phyloP scores from a whole-genome alignment of 2,797 vertebrate species.

The Heterohyrax brucei region DNA sequence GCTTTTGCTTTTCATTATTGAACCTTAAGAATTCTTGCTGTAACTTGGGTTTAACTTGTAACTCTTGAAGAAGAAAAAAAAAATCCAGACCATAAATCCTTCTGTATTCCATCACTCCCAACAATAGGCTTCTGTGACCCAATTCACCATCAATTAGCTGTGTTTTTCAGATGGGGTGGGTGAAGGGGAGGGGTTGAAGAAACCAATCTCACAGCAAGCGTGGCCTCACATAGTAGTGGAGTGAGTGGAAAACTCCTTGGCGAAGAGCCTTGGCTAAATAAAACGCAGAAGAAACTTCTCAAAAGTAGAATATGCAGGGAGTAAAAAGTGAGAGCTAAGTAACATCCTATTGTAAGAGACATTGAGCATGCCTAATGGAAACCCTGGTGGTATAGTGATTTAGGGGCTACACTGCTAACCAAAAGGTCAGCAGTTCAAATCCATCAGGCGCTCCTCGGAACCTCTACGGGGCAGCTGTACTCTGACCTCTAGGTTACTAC shows the following conservation, averaged over 20 bases:
- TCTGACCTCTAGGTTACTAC: too few relatives aligned
- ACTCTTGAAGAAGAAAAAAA: conserved; percentile 80
- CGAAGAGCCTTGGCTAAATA: conserved; percentile 10
- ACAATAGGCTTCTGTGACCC: conserved; percentile 83
- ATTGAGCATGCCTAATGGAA: background rate
- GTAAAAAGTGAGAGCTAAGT: conserved; percentile 38
- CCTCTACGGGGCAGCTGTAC: too few relatives aligned
- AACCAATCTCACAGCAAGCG: conserved; percentile 6
- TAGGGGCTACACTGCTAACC: too few relatives aligned
- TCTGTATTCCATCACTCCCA: conserved; percentile 81
- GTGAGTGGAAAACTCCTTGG: conserved; percentile 66
- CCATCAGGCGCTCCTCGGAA: too few relatives aligned
- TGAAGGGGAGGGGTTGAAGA: background rate
- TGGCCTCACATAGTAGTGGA: conserved; percentile 55
- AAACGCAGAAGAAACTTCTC: conserved; percentile 4
- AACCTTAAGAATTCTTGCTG: conserved; percentile 76
- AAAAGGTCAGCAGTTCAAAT: too few relatives aligned
- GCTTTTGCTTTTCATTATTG: conserved; percentile 86
- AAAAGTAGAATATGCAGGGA: conserved; percentile 14
- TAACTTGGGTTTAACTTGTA: conserved; percentile 83
- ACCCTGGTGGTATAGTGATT: too few relatives aligned
- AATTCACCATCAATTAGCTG: conserved; percentile 72
- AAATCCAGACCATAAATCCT: conserved; percentile 84
- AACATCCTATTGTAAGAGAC: background rate
- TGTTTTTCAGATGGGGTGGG: conserved; percentile 58